A percentile compares a stretch with the other conserved stretches of the same genome.
phyloP scores from a whole-genome alignment of 2,888 invertebrate species.

The Cataglyphis rosenhaueri region DNA sequence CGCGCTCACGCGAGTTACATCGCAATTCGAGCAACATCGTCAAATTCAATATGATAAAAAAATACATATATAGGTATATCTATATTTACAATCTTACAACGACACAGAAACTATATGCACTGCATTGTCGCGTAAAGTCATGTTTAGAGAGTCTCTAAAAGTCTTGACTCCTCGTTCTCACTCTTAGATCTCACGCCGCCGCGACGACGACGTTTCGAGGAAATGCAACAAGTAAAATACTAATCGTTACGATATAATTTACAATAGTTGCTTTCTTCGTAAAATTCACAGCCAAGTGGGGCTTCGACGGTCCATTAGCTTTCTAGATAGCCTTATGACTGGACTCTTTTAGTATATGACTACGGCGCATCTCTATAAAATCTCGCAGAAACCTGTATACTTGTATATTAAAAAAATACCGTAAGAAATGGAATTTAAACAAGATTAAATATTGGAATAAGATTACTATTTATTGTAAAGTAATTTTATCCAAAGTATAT shows the following conservation, averaged over 20 bases:
- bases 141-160: constrained; percentile 54
- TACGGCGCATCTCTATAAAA: background rate
- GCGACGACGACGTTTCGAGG: constrained; percentile 52
- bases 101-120: constrained; percentile 50
- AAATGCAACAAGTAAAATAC: constrained; percentile 68
- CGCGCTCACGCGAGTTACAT: background rate
- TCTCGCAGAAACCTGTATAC: background rate
- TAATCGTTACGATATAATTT: constrained; percentile 76
- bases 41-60: constrained; percentile 65
- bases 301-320: constrained; percentile 80
- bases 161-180: constrained; percentile 59
- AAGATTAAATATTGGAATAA: constrained; percentile 10
- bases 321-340: constrained; percentile 73
- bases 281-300: constrained; percentile 85
- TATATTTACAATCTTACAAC: constrained; percentile 70
- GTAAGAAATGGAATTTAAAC: constrained; percentile 10
- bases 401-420: background rate
- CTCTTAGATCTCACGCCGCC: constrained; percentile 56
- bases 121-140: constrained; percentile 56
- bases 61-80: constrained; percentile 59
- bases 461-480: background rate
- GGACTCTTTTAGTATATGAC: constrained; percentile 33
- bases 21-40: constrained; percentile 47
- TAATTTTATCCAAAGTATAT: background rate
- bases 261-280: constrained; percentile 79